phyloP scores from a whole-genome alignment of 2,888 invertebrate genomes.

The Catocala sponsa region DNA sequence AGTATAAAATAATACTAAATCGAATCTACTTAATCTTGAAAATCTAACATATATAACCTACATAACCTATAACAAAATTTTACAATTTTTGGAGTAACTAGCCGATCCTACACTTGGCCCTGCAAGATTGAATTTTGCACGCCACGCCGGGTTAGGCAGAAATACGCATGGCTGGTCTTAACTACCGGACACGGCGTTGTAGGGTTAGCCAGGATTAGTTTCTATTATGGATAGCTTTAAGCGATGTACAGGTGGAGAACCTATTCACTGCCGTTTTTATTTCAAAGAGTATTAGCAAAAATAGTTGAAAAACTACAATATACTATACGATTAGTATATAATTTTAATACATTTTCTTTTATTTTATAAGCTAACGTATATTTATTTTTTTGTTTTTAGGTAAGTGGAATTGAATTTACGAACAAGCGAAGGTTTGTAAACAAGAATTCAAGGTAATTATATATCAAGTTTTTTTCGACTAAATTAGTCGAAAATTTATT shows the following conservation, averaged over 20 bases:
- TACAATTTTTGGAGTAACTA: too few species aligned
- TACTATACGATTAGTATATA: too few species aligned
- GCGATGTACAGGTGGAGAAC: conserved; percentile 14
- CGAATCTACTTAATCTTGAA: too few species aligned
- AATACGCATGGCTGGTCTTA: conserved; percentile 45
- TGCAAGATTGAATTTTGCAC: conserved; percentile 47
- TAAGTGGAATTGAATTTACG: conserved; percentile 17
- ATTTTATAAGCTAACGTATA: neutral
- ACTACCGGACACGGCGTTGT: conserved; percentile 40
- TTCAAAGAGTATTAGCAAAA: too few species aligned
- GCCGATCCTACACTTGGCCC: conserved; percentile 18
- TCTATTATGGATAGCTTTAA: conserved; percentile 36
- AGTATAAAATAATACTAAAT: too few species aligned
- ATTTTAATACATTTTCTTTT: too few species aligned
- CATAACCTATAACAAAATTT: too few species aligned
- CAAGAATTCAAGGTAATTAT: too few species aligned
- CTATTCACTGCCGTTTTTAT: neutral
- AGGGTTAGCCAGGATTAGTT: conserved; percentile 42
- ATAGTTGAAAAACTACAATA: too few species aligned
- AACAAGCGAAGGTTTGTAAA: conserved; percentile 1
- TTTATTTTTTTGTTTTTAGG: conserved; percentile 42
- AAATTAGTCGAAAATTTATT: too few species aligned
- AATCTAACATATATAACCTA: too few species aligned
- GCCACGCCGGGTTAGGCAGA: conserved; percentile 29
- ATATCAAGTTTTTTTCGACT: too few species aligned